Base-by-base conservation (phyloP, 2,113 vertebrate species). In the Mormyrus lacerda region DNA sequence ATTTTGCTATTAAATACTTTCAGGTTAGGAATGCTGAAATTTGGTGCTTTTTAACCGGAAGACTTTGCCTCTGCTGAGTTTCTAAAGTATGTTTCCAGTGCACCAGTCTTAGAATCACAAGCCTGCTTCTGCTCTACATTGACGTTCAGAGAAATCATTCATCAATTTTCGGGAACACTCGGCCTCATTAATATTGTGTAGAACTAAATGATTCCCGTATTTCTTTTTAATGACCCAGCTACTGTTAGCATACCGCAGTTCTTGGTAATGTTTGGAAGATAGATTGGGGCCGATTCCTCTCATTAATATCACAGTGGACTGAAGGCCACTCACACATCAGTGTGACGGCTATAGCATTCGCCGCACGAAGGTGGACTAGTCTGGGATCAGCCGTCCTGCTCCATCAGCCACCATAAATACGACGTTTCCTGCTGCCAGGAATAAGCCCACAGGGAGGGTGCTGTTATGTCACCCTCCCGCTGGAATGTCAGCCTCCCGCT, bases 101-200 rank as follows among this genome's bases (percentile, higher is more conserved):
- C 5, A 55, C 15, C 35, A 42, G 35, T 79, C 31, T 69, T 13
- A 69, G 61, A 69, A 69, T 27, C n/a, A 69, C 10, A 69, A 69
- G 61, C 39, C 73, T 79, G 31, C 73, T 39, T 79, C 73, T 79
- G 73, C 15, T 15, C 35, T 79, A 19, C 73, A 1, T 17, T 19
- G 73, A 79, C 2, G 4, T 79, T 42, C 35, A 42, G 17, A 39
- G 73, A 79, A 79, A 79, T 79, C 73, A n/a, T 79, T 42, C 35
- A 79, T 79, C 73, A 79, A 19, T 79, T 79, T 79, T 35, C 15
- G 31, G 61, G 35, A 79, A 39, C n/a, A 39, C 4, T 35, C 73
- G 42, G 73, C 35, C 73, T 79, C 73, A 79, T 79, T 79, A 79
- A 79, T 79, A 79, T 42, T 79, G 73, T 42, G 69, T 76, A 76